A percentile compares a stretch with the other conserved stretches of the same genome.
Evolutionary conservation across 2,113 vertebrate species (phyloP).

Genomic region (Rhagologus leucostigma): DNA sequence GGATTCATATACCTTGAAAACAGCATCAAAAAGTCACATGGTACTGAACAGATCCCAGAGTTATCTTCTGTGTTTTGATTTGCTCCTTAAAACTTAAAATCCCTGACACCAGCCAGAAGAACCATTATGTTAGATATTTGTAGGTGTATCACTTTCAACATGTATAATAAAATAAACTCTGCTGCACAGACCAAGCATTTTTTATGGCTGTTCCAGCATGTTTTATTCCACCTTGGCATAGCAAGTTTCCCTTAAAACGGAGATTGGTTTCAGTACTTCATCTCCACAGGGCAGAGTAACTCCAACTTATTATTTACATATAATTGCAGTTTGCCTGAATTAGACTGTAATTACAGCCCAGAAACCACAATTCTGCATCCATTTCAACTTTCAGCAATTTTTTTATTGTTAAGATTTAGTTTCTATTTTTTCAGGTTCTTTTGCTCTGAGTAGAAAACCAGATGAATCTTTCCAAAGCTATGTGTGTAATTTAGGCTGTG

Average conservation of each 20-base stretch:
- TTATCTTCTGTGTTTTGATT: neutral
- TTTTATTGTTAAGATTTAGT: neutral
- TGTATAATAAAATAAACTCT: neutral
- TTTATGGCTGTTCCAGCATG: neutral
- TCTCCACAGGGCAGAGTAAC: neutral
- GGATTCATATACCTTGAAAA: neutral
- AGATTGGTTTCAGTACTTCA: neutral
- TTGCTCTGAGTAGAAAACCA: neutral
- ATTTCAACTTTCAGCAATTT: neutral
- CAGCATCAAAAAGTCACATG: neutral
- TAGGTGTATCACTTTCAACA: neutral
- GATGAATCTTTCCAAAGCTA: neutral
- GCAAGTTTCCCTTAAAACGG: neutral
- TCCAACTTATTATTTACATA: conserved; percentile 8
- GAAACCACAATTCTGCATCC: neutral
- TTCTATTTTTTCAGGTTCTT: neutral
- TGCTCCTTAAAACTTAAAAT: neutral
- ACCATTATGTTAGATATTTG: neutral
- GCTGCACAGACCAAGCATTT: neutral
- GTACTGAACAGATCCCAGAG: neutral
- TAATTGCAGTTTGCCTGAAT: conserved; percentile 36
- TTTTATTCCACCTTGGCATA: neutral
- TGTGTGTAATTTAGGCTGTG: neutral
- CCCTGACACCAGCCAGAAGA: neutral
- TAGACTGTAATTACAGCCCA: conserved; percentile 30